Conservation (phyloP, 1,140 invertebrate genomes). For the Caerostris darwini region DNA sequence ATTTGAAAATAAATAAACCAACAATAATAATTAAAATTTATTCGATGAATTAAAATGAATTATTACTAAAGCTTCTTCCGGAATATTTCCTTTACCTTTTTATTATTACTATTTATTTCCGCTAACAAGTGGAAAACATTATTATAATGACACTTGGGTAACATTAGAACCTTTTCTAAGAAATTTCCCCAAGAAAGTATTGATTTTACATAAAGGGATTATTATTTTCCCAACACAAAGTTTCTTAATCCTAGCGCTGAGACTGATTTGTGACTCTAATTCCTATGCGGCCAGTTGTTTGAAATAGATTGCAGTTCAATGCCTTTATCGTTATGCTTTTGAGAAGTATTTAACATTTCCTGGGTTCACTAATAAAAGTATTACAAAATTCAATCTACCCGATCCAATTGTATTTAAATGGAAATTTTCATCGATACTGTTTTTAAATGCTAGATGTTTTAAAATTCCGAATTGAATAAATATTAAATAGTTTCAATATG, state of each 20-base stretch:
- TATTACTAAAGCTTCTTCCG: not conserved
- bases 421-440: no score
- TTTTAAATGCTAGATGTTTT: no score
- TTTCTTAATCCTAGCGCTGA: not conserved
- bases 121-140: constrained; percentile 2
- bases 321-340: not conserved
- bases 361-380: no score
- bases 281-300: not conserved
- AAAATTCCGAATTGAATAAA: no score
- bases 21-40: not conserved
- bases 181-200: not conserved
- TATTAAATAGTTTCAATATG: no score
- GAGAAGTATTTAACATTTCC: not conserved
- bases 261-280: not conserved
- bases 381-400: no score
- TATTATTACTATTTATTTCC: not conserved
- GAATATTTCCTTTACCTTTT: not conserved
- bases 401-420: no score
- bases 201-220: constrained; percentile 53
- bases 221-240: constrained; percentile 48
- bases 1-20: no score
- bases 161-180: no score
- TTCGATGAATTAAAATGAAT: not conserved
- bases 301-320: not conserved
- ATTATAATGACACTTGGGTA: not conserved